Base-by-base conservation (phyloP, 2,797 vertebrate species). In the Ceyx erithaca region DNA sequence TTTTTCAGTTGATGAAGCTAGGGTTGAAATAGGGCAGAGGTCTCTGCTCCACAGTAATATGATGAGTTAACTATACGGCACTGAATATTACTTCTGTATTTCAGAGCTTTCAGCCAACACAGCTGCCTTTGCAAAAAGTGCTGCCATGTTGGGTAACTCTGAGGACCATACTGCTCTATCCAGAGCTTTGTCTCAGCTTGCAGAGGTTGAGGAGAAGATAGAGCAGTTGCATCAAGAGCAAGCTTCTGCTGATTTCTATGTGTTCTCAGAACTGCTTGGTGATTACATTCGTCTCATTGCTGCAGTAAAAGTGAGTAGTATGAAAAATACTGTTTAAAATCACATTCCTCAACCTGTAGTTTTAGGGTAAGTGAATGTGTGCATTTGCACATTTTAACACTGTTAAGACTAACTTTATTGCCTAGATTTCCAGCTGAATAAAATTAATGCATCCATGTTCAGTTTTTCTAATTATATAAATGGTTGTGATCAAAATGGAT, bases 81-180 rank as follows among this genome's bases (percentile, higher is more conserved):
- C 26, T 94, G 26, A 69, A 55, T 14, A 15, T 73, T 83, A 48
- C 15, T 80, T 25, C 62, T 92, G 45, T 88, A 49, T 97, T 96
- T 66, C 97, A 99, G 99, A 99, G 96, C 98, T 99, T 95, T 99
- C 99, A 4, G 96, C 98, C 54, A 99, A 99, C 97, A 99, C 99
- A 14, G 99, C 99, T 55, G 98, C 98, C 86, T 99, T 99, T 90
- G 99, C 99, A 85, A 99, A 99, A 97, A 99, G 99, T 78, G 98
- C 99, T n/a, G 99, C 99, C 92, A 99, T 99, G 99, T 96, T 99
- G 97, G 99, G 99, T 57, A 99, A 99, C 97, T 99, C 99, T 8
- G 99, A 99, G 97, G 99, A 99, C 95, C 99, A 99, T 96, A 99
- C 99, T 49, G 99, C 99, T 51, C 97, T 99, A 59, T 99, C 99